A percentile compares a stretch with the other conserved stretches of the same genome.
Evolutionary conservation across 2,888 invertebrate genomes (phyloP).

Genomic region (Lasioglossum vierecki): DNA sequence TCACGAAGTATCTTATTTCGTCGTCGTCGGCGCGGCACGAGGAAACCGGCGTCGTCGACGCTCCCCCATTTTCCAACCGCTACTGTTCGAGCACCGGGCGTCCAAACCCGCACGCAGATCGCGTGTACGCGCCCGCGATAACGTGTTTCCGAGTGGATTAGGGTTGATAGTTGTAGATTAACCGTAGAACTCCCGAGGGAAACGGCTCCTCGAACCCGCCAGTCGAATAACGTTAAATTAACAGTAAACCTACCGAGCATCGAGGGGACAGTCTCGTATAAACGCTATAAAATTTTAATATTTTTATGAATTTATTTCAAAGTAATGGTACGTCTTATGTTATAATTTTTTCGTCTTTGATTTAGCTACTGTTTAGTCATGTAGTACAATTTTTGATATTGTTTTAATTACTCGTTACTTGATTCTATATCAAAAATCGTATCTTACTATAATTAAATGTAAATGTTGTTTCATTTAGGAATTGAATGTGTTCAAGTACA

Average conservation of each 20-base stretch:
- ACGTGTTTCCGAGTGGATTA: constrained; percentile 30
- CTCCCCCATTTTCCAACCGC: constrained; percentile 34
- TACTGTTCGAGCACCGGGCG: constrained; percentile 11
- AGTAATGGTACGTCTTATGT: not conserved
- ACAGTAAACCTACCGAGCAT: not conserved
- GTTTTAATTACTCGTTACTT: too few relatives aligned
- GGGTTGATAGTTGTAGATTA: constrained; percentile 27
- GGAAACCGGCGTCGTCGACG: constrained; percentile 28
- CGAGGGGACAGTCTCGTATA: not conserved
- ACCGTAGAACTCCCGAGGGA: constrained; percentile 1
- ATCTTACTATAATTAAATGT: too few relatives aligned
- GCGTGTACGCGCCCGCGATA: constrained; percentile 5
- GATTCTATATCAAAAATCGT: too few relatives aligned
- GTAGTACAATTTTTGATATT: too few relatives aligned
- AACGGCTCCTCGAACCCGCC: not conserved
- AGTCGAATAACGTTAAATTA: not conserved
- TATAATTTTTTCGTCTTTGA: not conserved
- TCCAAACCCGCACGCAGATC: constrained; percentile 4
- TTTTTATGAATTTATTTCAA: not conserved
- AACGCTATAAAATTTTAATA: not conserved
- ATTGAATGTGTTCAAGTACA: too few relatives aligned
- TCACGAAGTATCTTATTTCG: constrained; percentile 77
- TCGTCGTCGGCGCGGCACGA: constrained; percentile 54
- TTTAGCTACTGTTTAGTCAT: too few relatives aligned
- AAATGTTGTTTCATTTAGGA: too few relatives aligned